These are phyloP conservation scores for Nycticebus coucang DNA, from an alignment of 2,113 vertebrate genomes.

Conservation along the genomic window DNA sequence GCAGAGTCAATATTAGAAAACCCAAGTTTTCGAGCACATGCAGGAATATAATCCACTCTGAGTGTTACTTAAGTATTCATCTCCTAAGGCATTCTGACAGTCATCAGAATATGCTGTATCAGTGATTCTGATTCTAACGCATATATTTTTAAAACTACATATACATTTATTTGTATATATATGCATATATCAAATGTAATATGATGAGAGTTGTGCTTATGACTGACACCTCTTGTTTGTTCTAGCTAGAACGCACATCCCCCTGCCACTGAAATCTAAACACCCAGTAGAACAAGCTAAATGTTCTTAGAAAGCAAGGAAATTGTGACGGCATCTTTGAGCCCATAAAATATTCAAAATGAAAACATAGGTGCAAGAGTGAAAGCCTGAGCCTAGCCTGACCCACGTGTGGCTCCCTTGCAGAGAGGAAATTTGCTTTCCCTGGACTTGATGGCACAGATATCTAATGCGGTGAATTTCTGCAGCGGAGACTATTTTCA, in stretches of 20 bases:
- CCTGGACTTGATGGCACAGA: conserved; percentile 33
- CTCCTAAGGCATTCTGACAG: neutral
- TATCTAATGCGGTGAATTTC: conserved; percentile 52
- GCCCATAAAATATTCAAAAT: conserved; percentile 54
- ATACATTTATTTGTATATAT: too few relatives aligned
- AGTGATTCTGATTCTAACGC: neutral
- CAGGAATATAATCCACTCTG: neutral
- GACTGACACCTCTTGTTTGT: neutral
- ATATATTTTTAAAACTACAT: neutral
- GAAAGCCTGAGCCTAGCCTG: neutral
- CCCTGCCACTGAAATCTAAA: conserved; percentile 8
- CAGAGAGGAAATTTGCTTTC: conserved; percentile 53
- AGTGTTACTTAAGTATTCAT: neutral
- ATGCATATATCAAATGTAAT: neutral
- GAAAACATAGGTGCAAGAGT: conserved; percentile 68
- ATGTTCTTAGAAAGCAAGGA: conserved; percentile 40
- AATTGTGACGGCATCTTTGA: conserved; percentile 52
- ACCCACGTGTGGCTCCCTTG: neutral
- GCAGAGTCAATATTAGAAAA: neutral
- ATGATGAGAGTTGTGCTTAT: neutral
- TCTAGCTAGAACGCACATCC: neutral
- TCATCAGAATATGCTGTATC: neutral
- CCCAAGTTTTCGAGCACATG: neutral
- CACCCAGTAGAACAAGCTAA: conserved; percentile 17
- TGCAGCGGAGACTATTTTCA: conserved; percentile 66